Conservation (phyloP, 2,797 vertebrate genomes). For the Discoglossus pictus region DNA sequence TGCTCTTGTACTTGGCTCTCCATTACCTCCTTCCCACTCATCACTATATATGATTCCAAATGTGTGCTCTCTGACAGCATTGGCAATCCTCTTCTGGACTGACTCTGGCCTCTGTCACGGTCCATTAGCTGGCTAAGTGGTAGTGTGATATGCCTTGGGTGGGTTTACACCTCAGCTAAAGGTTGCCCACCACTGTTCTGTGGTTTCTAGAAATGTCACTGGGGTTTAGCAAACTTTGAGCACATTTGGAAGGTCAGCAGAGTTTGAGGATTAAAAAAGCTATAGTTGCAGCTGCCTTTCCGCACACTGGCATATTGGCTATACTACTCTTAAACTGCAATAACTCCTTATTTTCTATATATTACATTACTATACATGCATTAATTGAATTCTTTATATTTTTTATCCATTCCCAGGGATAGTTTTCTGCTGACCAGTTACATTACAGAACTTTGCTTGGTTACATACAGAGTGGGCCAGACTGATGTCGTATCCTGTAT, state of each 20-base stretch:
- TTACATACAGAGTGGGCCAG: too few relatives aligned
- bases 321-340: too few relatives aligned
- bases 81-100: conserved; percentile 1
- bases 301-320: background rate
- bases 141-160: conserved; percentile 16
- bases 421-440: too few relatives aligned
- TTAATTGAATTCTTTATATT: too few relatives aligned
- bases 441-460: too few relatives aligned
- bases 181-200: conserved; percentile 3
- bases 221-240: background rate
- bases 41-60: background rate
- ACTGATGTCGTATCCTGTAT: too few relatives aligned
- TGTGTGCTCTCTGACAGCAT: conserved; percentile 1
- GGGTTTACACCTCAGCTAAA: conserved; percentile 17
- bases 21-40: conserved; percentile 2
- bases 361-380: too few relatives aligned
- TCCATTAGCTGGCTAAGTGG: conserved; percentile 14
- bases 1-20: too few relatives aligned
- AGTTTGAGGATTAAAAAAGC: background rate
- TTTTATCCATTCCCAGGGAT: too few relatives aligned
- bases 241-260: conserved; percentile 2
- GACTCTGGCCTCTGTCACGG: conserved; percentile 9
- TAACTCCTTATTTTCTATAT: too few relatives aligned
- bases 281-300: background rate
- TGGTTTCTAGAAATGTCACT: conserved; percentile 8